Base-by-base conservation (phyloP, 2,113 vertebrate species). In the Prietella phreatophila region DNA sequence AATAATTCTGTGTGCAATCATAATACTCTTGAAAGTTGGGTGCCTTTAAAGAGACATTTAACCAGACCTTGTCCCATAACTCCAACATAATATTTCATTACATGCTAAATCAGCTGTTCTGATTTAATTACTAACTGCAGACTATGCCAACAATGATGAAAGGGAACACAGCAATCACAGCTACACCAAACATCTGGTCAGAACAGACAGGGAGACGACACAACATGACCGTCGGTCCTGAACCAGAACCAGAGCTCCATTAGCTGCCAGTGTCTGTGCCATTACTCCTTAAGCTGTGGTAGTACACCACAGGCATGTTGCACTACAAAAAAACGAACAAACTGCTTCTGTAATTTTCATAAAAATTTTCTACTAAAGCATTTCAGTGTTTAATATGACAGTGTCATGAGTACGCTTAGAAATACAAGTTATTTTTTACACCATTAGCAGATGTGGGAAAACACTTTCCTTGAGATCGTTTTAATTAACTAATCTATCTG, bases 231-330 rank as follows among this genome's bases (percentile, higher is more conserved):
- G 88, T 91, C 92, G 90, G 94, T 95, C 93, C 94, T 92, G 93
- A 87, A 88, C 73, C 84, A 86, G 84, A 86, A 87, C 81, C 90
- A 92, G 92, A 94, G 94, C 93, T 94, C 94, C 94, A 95, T 95
- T 94, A 95, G 95, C 92, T 94, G 90, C 93, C 94, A 94, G 94
- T 93, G 94, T 94, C 93, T 94, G 93, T 93, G 90, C 92, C 93
- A 82, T 92, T 93, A 92, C 94, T 93, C 93, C 94, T 92, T 90
- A 93, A 94, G 94, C 93, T 87, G 93, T 91, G 93, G 91, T 91
- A 86, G 89, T 91, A 84, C 63, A 88, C 90, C 91, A 92, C 90
- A 91, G 92, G 91, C 92, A 92, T 86, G 30, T 58, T 15, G 53
- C 82, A 67, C 67, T 75, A 60, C 79, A 53, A 86, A 63, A 56